Evolutionary conservation across 2,797 vertebrate species (phyloP), one percentile per base, ranked within the genome.

Genomic region (Erethizon dorsatum): DNA sequence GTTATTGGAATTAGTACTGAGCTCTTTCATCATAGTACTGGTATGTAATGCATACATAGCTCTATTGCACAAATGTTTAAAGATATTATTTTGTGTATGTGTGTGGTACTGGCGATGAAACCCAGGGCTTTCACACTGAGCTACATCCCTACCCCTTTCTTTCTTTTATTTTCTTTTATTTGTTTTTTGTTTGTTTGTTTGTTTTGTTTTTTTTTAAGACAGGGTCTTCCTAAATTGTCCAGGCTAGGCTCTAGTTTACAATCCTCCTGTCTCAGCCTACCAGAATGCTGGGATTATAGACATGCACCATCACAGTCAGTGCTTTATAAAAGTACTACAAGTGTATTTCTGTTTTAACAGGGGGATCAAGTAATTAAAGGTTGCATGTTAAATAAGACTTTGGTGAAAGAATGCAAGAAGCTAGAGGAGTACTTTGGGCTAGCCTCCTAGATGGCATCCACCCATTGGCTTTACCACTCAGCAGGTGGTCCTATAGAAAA

Each of bases 381-480:
- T 69, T 89, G 2, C 13, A 88, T 87, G 37, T 91, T 94, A 94
- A 59, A 67, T 83, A 93, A 90, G 57, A 87, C 75, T 92, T 94
- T 73, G 63, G 71, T 73, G 71, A 94, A 96, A 89, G 45, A 96
- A 33, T 71, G 26, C 5, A 92, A 92, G 82, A 94, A 80, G 3
- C 20, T 83, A 61, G 9, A 57, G 1, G 12, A 73, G 1, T 96
- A 14, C 31, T 83, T 65, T 82, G 45, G 2, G 77, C 31, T 61
- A 28, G 12, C 71, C 18, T 52, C 24, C 50, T 52, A 24, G 91
- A 65, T 95, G 13, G 10, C 88, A 92, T 88, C 31, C 22, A 45
- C 26, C 31, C 57, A 84, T 47, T 94, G 71, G 18, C 88, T 95
- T 97, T 96, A 91, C 54, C n/a, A 94, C 4, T 7, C 77, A 93